Evolutionary conservation across 2,113 vertebrate species (phyloP), one percentile per base, ranked within the genome.

Genomic region (Neolamprologus longior): DNA sequence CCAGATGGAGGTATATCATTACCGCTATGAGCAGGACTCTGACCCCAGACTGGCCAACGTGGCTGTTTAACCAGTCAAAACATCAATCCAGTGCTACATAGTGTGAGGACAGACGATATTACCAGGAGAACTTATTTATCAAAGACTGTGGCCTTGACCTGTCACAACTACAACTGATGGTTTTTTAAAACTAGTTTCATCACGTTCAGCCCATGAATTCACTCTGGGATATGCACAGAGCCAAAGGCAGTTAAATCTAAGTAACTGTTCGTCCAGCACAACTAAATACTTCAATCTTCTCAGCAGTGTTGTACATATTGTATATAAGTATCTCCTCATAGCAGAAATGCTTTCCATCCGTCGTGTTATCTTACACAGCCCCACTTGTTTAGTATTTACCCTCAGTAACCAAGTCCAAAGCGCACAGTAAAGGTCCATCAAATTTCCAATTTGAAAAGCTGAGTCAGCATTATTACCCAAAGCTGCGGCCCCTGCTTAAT

Each of bases 1-100:
- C 95, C 98, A 98, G 94, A 99, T 99, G 98, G 98, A 99, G 86
- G 98, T 98, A 5, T 99, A 99, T 93, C 98, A 99, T 71, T 99
- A 99, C 95, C 97, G 98, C 88, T 99, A 99, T 17, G 98, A 99
- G 91, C 98, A 98, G 95, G 98, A 99, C 85, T 96, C 97, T 0
- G 98, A 98, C 55, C 98, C 98, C 0, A 96, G 97, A 42, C 93
- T 97, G 13, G 93, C 96, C 76, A 95, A 96, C 54, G 96, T 97
- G 83, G 95, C 96, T 10, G 96, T 96, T 82, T 97, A 83, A 88
- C 21, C 9, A 5, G 2, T 33, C 14, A 52, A 83, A 10, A 21
- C 66, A 35, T 17, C 5, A 52, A 31, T 11, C 55, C 47, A 35
- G 11, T 19, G 37, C 50, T 40, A 47, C 17, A 9, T 19, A 61